Percentiles rank a stretch among this genome's conserved stretches.
These are phyloP conservation scores for Theristus sp. DNA, from an alignment of 2,888 invertebrate genomes.

Conservation along the genomic window DNA sequence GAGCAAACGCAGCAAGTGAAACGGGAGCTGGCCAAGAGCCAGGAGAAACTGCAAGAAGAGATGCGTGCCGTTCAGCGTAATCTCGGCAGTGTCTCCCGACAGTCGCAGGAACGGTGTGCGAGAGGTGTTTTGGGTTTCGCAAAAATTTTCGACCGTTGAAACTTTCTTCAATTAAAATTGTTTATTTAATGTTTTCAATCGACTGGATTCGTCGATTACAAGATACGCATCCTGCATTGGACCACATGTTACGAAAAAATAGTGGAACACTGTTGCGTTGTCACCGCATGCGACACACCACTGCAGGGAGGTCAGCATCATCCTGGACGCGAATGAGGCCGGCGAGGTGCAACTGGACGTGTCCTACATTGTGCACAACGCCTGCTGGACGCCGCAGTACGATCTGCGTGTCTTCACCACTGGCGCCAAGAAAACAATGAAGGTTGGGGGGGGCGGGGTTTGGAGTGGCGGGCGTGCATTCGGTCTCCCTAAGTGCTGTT, in stretches of 20 bases:
- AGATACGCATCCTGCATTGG: no score
- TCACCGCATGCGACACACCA: neutral
- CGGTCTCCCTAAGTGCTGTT: no score
- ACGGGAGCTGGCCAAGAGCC: neutral
- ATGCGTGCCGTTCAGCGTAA: neutral
- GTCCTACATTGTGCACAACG: conserved; percentile 14
- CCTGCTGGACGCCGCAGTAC: conserved; percentile 20
- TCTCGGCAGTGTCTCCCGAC: neutral
- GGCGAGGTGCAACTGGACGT: conserved; percentile 11
- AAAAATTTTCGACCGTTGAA: neutral
- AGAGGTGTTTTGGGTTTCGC: neutral
- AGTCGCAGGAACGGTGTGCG: neutral
- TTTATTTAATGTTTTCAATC: no score
- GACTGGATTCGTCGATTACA: no score
- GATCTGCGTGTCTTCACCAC: conserved; percentile 17
- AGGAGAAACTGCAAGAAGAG: neutral
- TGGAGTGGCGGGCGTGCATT: no score
- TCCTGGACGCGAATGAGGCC: conserved; percentile 9
- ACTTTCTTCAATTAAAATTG: no score
- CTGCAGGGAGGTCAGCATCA: conserved; percentile 11
- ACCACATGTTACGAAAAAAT: no score
- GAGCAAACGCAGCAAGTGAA: neutral
- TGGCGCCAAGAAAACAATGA: conserved; percentile 2
- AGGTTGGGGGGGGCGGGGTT: conserved; percentile 2
- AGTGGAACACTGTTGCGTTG: neutral